Base-by-base conservation (phyloP, 1,140 invertebrate species). In the Dendrolimus kikuchii region DNA sequence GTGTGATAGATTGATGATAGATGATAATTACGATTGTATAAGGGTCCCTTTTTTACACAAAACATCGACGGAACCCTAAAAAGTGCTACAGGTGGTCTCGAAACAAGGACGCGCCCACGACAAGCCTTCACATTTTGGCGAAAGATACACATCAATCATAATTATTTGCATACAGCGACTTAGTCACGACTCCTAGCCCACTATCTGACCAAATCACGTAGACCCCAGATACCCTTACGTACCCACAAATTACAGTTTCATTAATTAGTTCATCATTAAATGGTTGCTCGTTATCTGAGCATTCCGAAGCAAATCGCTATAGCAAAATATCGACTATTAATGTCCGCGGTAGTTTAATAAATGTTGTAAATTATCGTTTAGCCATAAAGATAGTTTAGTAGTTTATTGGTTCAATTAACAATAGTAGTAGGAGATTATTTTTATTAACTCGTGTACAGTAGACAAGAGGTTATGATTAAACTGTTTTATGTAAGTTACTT, bases 91-190 rank as follows among this genome's bases (percentile, higher is more conserved):
- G 59, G 56, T 61, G 50, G 43, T 53, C 51, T 58, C 53, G 49
- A 58, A 58, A 61, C 62, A 61, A 65, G 57, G 64, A 64, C 64
- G 52, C 56, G 53, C 59, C 65, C 56, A 64, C 50, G 51, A 54
- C 55, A 49, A 62, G 55, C 52, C 55, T 58, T 62, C 60, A 57
- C 56, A 60, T 60, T 65, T 65, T 58, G 60, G 60, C 62, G 52
- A 65, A 60, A 65, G 61, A 64, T 60, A 64, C 49, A 57, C 55
- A 71, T 71, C 68, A 64, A 71, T 71, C 68, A 71, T 68, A 62
- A 66, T 66, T 68, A 71, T 71, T 71, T 64, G 62, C 65, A 65
- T 66, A 56, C 51, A 58, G 50, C 53, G 44, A 41, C 53, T 55
- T 49, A 46, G 66, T 68, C 66, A 68, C 66, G 66, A 68, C 42